Percentiles rank a stretch among this genome's conserved stretches.
phyloP scores from a whole-genome alignment of 2,113 vertebrate species.

The Thymallus thymallus region DNA sequence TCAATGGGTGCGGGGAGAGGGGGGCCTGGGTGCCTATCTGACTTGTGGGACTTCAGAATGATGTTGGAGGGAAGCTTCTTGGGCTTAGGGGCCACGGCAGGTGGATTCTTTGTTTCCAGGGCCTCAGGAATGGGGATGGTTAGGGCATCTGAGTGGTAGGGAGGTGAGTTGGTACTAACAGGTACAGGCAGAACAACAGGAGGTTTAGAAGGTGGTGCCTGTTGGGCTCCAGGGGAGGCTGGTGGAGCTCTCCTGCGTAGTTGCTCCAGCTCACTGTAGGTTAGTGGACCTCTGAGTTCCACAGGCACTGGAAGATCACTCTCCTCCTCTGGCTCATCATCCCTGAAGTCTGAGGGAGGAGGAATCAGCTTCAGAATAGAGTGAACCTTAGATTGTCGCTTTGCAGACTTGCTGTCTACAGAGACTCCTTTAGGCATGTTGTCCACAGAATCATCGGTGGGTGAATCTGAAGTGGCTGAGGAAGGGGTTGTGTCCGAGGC shows the following conservation, averaged over 20 bases:
- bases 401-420: background rate
- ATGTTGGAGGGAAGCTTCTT: slow-evolving; percentile 87
- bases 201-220: slow-evolving; percentile 5
- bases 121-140: slow-evolving; percentile 15
- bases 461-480: slow-evolving; percentile 1
- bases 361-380: slow-evolving; percentile 58
- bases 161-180: background rate
- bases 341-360: slow-evolving; percentile 76
- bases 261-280: slow-evolving; percentile 20
- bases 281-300: slow-evolving; percentile 2
- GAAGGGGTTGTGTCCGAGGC: background rate
- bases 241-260: slow-evolving; percentile 43
- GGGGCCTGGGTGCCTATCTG: slow-evolving; percentile 19
- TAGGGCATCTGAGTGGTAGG: slow-evolving; percentile 2
- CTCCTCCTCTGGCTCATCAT: slow-evolving; percentile 38
- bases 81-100: slow-evolving; percentile 82
- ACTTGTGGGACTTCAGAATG: slow-evolving; percentile 79
- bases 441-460: slow-evolving; percentile 5
- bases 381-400: background rate
- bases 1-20: slow-evolving; percentile 28
- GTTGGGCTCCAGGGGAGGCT: slow-evolving; percentile 4
- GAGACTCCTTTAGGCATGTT: slow-evolving; percentile 10
- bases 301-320: background rate
- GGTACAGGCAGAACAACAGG: slow-evolving; percentile 3
- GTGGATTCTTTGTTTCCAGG: slow-evolving; percentile 70